These are phyloP conservation scores for Myotis daubentonii DNA, from an alignment of 2,797 vertebrate genomes.

Conservation along the genomic window DNA sequence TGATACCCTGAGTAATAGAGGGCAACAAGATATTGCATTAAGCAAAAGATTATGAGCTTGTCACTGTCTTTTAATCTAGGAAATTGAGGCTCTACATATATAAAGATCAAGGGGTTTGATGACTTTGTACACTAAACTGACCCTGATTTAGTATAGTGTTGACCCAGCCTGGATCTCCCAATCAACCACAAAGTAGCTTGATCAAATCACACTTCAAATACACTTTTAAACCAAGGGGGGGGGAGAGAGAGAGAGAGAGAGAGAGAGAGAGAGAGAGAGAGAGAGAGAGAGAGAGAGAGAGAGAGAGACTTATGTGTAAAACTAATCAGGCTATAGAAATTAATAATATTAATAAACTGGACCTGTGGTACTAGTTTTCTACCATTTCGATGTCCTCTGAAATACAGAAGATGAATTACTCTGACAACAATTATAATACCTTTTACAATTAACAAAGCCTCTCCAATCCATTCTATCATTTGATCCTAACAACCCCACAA, in stretches of 20 bases:
- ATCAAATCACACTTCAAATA: not conserved
- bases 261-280: not conserved
- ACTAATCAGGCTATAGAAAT: conserved; percentile 12
- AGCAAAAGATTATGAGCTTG: conserved; percentile 14
- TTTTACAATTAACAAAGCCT: not conserved
- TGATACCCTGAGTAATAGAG: not conserved
- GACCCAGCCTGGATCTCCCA: not conserved
- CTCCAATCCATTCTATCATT: conserved; percentile 30
- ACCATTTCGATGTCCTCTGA: not conserved
- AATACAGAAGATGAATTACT: conserved; percentile 14
- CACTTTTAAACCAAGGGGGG: not conserved
- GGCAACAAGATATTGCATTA: conserved; percentile 12
- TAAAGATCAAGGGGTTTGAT: conserved; percentile 32
- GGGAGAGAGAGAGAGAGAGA: not conserved
- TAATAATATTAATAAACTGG: not conserved
- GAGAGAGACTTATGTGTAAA: not conserved
- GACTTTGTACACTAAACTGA: conserved; percentile 20
- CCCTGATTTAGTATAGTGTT: conserved; percentile 44
- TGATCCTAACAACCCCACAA: conserved; percentile 3
- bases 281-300: not conserved
- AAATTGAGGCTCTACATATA: not conserved
- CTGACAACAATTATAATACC: not conserved
- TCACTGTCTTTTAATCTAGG: not conserved
- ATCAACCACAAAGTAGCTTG: not conserved
- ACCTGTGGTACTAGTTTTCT: not conserved